Base-by-base conservation (phyloP, 2,113 vertebrate genomes). In the Galeopterus variegatus region DNA sequence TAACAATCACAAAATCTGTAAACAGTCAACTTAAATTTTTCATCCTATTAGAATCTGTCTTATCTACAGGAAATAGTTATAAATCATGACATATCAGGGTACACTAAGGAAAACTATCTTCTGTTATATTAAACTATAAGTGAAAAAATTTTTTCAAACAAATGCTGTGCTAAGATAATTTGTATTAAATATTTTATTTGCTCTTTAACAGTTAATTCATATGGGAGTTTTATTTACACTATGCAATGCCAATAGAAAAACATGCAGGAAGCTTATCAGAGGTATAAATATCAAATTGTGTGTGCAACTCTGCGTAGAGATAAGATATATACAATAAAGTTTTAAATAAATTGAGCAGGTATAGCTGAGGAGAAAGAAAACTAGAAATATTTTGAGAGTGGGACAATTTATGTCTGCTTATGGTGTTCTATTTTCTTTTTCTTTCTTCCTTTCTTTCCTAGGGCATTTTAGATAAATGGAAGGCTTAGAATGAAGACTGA, bases 271-370 rank as follows among this genome's bases (percentile, higher is more conserved):
- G 4, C 23, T 24, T 54, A 33, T 48, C 17, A 77, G 45, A 93
- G 76, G 41, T 41, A 41, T 41, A 41, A 41, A 41, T 54, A 33
- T 48, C 17, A 77, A 52, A 93, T 76, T 10, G 67, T 56, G 52
- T 18, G 5, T 70, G 8, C 41, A 64, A 26, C 8, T 62, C 5
- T 81, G 33, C 75, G 3, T 26, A 90, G 28, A 89, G 24, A 41
- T 21, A 77, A 12, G 7, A 28, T 33, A 69, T 93, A 18, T 84
- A 1, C 13, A 83, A 24, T 5, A 19, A 62, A 45, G 7, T 0
- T 62, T 92, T 90, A 93, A 94, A 79, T 86, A 60, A 92, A 90
- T 88, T 73, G 82, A 48, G 0, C 5, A 77, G 36, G 4, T 60
- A 6, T 54, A 52, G 0, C 18, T 56, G 1, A 88, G 7, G 28